A percentile compares a stretch with the other conserved stretches of the same genome.
Evolutionary conservation across 2,888 invertebrate genomes (phyloP).

Genomic region (Ferrisia virgata): DNA sequence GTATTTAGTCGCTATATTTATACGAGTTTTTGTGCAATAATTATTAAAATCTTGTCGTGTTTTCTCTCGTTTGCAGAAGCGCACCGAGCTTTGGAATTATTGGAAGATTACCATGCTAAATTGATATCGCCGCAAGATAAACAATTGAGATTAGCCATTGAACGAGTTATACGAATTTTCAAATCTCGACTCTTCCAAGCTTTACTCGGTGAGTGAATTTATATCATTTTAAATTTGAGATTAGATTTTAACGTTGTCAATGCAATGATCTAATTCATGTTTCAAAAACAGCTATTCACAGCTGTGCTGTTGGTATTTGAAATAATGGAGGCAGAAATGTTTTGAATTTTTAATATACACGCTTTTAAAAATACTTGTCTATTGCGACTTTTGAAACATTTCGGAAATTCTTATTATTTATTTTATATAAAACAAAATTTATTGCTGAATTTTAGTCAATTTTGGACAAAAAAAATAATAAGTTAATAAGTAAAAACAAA

Average conservation of each 20-base stretch:
- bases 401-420: too few relatives aligned
- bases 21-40: neutral
- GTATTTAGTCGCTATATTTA: neutral
- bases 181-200: slow-evolving; percentile 98
- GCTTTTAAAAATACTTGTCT: too few relatives aligned
- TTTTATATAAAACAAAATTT: too few relatives aligned
- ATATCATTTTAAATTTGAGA: neutral
- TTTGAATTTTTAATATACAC: too few relatives aligned
- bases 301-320: too few relatives aligned
- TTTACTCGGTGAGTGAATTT: slow-evolving; percentile 76
- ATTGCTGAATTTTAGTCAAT: too few relatives aligned
- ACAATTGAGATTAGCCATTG: slow-evolving; percentile 91
- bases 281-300: neutral
- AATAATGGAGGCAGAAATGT: too few relatives aligned
- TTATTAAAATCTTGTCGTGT: too few relatives aligned
- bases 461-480: too few relatives aligned
- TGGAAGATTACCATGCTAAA: slow-evolving; percentile 97
- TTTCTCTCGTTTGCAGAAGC: slow-evolving; percentile 81
- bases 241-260: neutral
- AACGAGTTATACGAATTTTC: slow-evolving; percentile 96
- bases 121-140: slow-evolving; percentile 91
- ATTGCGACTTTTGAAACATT: too few relatives aligned
- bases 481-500: too few relatives aligned
- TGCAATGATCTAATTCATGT: neutral
- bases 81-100: slow-evolving; percentile 94